Conservation (phyloP, 1,140 invertebrate genomes). For the Heliconius congener region DNA sequence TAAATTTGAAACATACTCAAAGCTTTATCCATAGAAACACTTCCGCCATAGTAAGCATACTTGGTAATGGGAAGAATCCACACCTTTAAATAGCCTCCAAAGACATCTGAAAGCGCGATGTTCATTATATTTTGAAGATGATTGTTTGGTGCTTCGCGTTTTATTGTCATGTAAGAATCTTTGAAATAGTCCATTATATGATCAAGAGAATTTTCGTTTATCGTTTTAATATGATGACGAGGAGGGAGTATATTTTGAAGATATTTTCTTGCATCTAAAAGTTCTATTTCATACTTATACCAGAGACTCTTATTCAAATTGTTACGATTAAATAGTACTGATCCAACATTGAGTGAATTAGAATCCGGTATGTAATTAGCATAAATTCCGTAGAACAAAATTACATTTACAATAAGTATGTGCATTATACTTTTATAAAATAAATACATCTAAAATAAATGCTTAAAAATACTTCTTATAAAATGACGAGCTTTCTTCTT, state of each 20-base stretch:
- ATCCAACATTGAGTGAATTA: slow-evolving; percentile 53
- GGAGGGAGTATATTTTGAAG: slow-evolving; percentile 59
- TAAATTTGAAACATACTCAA: slow-evolving; percentile 55
- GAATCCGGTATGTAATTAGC: slow-evolving; percentile 24
- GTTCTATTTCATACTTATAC: slow-evolving; percentile 45
- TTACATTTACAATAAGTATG: slow-evolving; percentile 41
- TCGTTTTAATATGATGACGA: slow-evolving; percentile 36
- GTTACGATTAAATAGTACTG: slow-evolving; percentile 52
- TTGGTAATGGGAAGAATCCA: slow-evolving; percentile 65
- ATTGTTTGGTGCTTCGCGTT: slow-evolving; percentile 45
- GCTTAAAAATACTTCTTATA: slow-evolving; percentile 8
- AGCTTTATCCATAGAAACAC: slow-evolving; percentile 52
- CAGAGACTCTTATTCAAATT: slow-evolving; percentile 50
- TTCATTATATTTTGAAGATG: slow-evolving; percentile 50
- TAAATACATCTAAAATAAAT: slow-evolving; percentile 50
- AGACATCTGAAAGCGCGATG: slow-evolving; percentile 56
- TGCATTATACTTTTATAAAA: slow-evolving; percentile 56
- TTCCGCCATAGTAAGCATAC: slow-evolving; percentile 63
- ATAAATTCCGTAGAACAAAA: slow-evolving; percentile 34
- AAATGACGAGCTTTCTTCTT: neutral
- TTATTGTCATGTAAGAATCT: slow-evolving; percentile 48
- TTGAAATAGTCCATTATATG: slow-evolving; percentile 54
- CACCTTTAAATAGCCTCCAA: slow-evolving; percentile 67
- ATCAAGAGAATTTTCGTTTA: slow-evolving; percentile 54
- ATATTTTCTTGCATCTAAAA: slow-evolving; percentile 55